Evolutionary conservation across 2,113 vertebrate species (phyloP).

Genomic region (Colossoma macropomum): DNA sequence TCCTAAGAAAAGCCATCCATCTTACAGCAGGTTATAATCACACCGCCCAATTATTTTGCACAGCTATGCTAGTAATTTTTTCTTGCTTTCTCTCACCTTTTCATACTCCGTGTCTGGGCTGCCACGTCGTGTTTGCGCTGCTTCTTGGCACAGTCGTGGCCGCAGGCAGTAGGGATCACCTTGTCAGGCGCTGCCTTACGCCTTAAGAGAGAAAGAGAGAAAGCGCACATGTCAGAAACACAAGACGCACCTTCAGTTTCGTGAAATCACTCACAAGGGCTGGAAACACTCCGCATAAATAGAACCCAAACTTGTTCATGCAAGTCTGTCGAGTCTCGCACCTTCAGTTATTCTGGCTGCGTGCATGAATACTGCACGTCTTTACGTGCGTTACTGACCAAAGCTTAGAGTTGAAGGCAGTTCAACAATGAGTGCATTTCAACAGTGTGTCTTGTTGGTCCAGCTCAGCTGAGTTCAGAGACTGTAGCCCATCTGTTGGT

Average conservation of each 20-base stretch:
- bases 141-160: constrained; percentile 48
- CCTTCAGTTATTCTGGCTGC: background rate
- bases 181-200: constrained; percentile 47
- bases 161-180: constrained; percentile 49
- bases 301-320: constrained; percentile 25
- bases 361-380: background rate
- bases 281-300: constrained; percentile 42
- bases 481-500: background rate
- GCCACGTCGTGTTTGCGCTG: constrained; percentile 60
- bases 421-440: background rate
- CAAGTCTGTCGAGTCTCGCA: constrained; percentile 30
- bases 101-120: constrained; percentile 56
- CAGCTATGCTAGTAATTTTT: constrained; percentile 1
- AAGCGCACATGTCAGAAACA: constrained; percentile 35
- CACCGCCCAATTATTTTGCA: constrained; percentile 50
- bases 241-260: constrained; percentile 12
- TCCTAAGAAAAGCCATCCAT: constrained; percentile 27
- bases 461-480: background rate
- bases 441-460: background rate
- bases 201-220: constrained; percentile 53
- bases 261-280: constrained; percentile 9
- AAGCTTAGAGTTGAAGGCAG: too few species aligned
- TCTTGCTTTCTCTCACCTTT: constrained; percentile 63
- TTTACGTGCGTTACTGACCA: background rate
- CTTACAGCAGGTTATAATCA: constrained; percentile 27